Evolutionary conservation across 2,888 invertebrate species (phyloP).

Genomic region (Biston betularia): DNA sequence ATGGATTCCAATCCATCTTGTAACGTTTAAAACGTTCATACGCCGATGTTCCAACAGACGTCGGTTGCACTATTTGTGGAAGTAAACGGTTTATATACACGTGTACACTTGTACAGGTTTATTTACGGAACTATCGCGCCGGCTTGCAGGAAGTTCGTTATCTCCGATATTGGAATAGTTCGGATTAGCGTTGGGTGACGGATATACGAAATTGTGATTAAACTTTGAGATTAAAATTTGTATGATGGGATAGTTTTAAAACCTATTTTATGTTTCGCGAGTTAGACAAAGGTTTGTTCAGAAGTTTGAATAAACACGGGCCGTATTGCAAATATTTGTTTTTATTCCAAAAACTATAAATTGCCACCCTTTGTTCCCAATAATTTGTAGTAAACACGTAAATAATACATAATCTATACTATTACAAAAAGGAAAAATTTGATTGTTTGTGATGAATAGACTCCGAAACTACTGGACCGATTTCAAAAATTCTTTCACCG

Average conservation of each 20-base stretch:
- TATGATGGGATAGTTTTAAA: constrained; percentile 14
- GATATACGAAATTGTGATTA: constrained; percentile 19
- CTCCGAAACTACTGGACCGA: no score
- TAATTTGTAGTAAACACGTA: no score
- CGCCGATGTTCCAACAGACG: constrained; percentile 6
- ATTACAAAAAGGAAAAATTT: no score
- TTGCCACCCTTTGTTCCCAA: no score
- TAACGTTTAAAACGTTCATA: neutral
- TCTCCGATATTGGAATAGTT: constrained; percentile 28
- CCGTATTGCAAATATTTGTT: no score
- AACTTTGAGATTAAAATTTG: constrained; percentile 20
- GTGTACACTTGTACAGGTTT: no score
- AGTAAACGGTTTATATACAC: constrained; percentile 36
- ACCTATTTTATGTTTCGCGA: neutral
- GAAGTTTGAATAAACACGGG: neutral
- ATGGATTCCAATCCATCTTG: neutral
- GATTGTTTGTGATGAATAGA: no score
- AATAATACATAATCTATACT: no score
- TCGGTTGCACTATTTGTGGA: constrained; percentile 23
- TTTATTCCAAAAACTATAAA: no score
- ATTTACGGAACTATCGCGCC: constrained; percentile 25
- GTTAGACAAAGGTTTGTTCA: constrained; percentile 2
- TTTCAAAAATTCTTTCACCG: no score
- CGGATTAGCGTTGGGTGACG: constrained; percentile 14
- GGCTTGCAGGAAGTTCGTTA: constrained; percentile 23